Conservation (phyloP, 2,797 vertebrate species). For the Sandelia bainsii region DNA sequence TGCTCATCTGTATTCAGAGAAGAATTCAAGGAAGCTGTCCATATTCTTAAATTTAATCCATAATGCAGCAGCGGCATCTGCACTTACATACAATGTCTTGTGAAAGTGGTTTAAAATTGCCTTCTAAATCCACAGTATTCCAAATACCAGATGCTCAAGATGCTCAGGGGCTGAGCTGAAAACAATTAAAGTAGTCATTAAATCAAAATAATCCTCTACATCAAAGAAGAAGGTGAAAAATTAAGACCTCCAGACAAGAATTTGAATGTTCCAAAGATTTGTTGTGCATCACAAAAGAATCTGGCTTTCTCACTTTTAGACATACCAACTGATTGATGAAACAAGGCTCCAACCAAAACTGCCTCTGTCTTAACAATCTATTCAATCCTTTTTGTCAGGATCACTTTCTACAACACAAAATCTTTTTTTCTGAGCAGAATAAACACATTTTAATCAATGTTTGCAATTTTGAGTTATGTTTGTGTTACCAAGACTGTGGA, state of each 20-base stretch:
- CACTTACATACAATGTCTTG: too few relatives aligned
- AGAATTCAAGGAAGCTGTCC: neutral
- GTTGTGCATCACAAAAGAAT: neutral
- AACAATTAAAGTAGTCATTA: constrained; percentile 6
- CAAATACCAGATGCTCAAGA: constrained; percentile 13
- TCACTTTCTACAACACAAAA: neutral
- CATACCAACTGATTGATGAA: too few relatives aligned
- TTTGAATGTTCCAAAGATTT: neutral
- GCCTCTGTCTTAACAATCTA: neutral
- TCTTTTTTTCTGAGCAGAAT: neutral
- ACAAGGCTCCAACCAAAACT: neutral
- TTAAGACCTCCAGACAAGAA: neutral
- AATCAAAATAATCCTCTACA: neutral
- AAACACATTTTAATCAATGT: neutral
- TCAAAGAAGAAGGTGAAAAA: neutral
- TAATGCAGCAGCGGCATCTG: too few relatives aligned
- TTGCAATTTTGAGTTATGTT: too few relatives aligned
- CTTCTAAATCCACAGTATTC: neutral
- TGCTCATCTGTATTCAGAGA: constrained; percentile 13
- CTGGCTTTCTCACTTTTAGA: too few relatives aligned
- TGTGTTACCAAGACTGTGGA: too few relatives aligned
- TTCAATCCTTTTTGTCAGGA: constrained; percentile 1
- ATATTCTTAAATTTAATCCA: neutral
- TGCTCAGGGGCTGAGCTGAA: neutral
- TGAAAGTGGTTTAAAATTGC: neutral